Evolutionary conservation across 2,888 invertebrate species (phyloP).

Genomic region (Eupeodes latifasciatus): DNA sequence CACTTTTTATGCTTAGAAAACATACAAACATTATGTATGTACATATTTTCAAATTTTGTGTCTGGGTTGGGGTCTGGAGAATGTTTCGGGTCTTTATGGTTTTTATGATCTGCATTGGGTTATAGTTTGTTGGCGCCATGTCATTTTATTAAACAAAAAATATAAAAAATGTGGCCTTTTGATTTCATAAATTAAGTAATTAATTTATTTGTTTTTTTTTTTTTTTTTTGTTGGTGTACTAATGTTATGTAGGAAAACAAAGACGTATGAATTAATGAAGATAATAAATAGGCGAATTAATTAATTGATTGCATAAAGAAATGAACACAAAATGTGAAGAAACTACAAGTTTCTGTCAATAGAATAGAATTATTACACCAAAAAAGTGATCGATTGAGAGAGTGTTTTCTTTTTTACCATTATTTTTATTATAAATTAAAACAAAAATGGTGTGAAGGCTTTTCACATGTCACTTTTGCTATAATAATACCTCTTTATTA

Average conservation of each 20-base stretch:
- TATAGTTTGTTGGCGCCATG: slow-evolving; percentile 64
- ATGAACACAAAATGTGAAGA: slow-evolving; percentile 3
- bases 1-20: slow-evolving; percentile 53
- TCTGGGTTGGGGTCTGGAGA: slow-evolving; percentile 2
- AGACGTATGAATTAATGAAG: slow-evolving; percentile 3
- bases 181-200: slow-evolving; percentile 70
- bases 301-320: slow-evolving; percentile 61
- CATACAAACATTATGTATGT: too few relatives aligned
- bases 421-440: not conserved
- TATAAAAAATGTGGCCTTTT: slow-evolving; percentile 35
- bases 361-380: not conserved
- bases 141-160: slow-evolving; percentile 45
- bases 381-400: slow-evolving; percentile 54
- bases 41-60: not conserved
- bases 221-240: slow-evolving; percentile 22
- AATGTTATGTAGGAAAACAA: slow-evolving; percentile 8
- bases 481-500: not conserved
- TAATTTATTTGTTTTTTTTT: slow-evolving; percentile 43
- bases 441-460: slow-evolving; percentile 7
- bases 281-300: slow-evolving; percentile 39
- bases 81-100: slow-evolving; percentile 2
- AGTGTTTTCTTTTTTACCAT: slow-evolving; percentile 14
- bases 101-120: slow-evolving; percentile 68
- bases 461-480: not conserved
- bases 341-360: slow-evolving; percentile 39